Percentiles rank a stretch among this genome's conserved stretches.
phyloP scores from a whole-genome alignment of 2,797 vertebrate species.

The Capromys pilorides region DNA sequence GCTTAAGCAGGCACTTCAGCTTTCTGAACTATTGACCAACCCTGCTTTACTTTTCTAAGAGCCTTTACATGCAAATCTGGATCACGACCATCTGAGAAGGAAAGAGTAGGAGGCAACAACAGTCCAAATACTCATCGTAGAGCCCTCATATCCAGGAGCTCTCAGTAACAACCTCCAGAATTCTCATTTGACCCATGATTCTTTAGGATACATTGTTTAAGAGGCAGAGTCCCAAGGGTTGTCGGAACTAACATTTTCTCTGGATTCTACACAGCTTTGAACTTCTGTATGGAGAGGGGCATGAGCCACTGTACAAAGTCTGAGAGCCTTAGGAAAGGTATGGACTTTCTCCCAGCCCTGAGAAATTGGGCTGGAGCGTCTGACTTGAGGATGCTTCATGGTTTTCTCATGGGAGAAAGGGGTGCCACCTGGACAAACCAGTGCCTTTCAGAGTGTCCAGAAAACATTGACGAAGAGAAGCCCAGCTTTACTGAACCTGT shows the following conservation, averaged over 20 bases:
- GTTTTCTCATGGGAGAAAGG: neutral
- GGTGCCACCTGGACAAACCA: neutral
- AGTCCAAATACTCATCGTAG: neutral
- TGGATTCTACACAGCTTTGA: neutral
- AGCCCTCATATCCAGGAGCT: neutral
- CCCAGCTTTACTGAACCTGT: neutral
- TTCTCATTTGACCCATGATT: neutral
- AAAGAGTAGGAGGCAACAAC: neutral
- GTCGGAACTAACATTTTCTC: neutral
- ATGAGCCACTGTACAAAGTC: neutral
- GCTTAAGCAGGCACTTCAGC: no score
- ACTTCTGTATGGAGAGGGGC: neutral
- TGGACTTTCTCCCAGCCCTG: neutral
- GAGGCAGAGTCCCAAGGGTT: neutral
- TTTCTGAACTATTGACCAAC: no score
- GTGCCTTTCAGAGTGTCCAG: neutral
- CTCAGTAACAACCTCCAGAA: neutral
- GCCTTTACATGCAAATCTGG: neutral
- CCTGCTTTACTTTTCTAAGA: neutral
- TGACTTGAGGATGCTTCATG: neutral
- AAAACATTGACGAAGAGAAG: neutral
- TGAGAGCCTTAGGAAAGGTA: neutral
- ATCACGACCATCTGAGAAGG: neutral
- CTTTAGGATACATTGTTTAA: neutral
- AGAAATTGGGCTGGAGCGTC: neutral